Evolutionary conservation across 1,140 invertebrate genomes (phyloP).

Genomic region (Tetramorium parvispinum): DNA sequence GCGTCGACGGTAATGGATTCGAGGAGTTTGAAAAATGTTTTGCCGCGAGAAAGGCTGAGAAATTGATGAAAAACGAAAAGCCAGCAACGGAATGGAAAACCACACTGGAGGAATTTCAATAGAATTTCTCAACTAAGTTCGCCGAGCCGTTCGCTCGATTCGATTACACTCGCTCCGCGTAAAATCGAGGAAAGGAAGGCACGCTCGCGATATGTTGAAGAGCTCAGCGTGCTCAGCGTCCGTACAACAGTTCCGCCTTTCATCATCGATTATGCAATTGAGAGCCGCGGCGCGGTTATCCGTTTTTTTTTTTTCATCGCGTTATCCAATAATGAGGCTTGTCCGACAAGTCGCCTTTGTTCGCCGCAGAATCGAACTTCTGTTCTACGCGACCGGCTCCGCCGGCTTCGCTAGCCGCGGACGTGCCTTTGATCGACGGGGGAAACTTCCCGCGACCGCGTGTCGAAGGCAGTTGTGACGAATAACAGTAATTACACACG

Average conservation of each 20-base stretch:
- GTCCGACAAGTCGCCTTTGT: constrained; percentile 38
- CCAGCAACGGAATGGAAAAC: too few relatives aligned
- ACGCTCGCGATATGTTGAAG: constrained; percentile 6
- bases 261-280: constrained; percentile 54
- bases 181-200: constrained; percentile 19
- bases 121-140: not conserved
- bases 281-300: constrained; percentile 3
- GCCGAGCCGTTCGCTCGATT: constrained; percentile 6
- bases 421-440: not conserved
- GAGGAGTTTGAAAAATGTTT: not conserved
- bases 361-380: constrained; percentile 20
- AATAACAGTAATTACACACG: not conserved
- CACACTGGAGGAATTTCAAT: constrained; percentile 7
- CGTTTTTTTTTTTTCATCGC: constrained; percentile 29
- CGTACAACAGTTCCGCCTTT: constrained; percentile 36
- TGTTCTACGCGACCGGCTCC: not conserved
- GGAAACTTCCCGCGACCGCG: not conserved
- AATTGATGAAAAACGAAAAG: not conserved
- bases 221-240: constrained; percentile 20
- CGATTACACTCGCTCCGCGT: constrained; percentile 21
- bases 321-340: constrained; percentile 33
- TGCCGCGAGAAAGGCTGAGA: not conserved
- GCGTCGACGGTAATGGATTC: not conserved
- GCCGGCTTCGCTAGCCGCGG: not conserved
- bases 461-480: not conserved